phyloP scores from a whole-genome alignment of 64 coral and sea anemone genomes.

The Trachythela sp. region DNA sequence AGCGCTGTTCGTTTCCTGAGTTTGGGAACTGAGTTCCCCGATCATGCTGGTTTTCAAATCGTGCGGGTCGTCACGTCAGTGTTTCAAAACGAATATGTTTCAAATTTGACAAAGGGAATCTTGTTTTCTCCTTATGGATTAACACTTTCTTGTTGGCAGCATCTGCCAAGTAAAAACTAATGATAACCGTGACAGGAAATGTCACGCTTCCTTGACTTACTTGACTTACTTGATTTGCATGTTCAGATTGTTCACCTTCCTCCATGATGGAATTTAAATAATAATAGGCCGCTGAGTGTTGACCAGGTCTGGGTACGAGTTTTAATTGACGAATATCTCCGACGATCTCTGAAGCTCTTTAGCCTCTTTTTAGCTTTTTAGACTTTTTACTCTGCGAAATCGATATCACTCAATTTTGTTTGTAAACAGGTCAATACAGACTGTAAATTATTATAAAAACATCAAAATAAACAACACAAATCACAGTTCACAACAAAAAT shows the following conservation, averaged over 20 bases:
- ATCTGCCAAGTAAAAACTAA: constrained; percentile 11
- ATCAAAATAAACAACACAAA: background rate
- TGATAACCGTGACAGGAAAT: constrained; percentile 6
- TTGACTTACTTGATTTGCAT: background rate
- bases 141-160: background rate
- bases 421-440: too few species aligned
- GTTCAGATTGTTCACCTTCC: background rate
- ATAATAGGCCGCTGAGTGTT: background rate
- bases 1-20: too few species aligned
- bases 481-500: background rate
- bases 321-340: background rate
- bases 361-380: too few species aligned
- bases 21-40: too few species aligned
- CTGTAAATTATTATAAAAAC: constrained; percentile 1
- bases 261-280: background rate
- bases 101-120: background rate
- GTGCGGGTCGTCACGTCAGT: too few species aligned
- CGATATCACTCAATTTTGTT: too few species aligned
- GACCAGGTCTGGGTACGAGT: background rate
- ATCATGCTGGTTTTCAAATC: too few species aligned
- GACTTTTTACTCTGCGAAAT: background rate
- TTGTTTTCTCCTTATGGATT: constrained; percentile 16
- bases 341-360: background rate
- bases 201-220: constrained; percentile 28
- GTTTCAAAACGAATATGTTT: constrained; percentile 14